Conservation (phyloP, 2,888 invertebrate species). For the Sabatieria punctata region DNA sequence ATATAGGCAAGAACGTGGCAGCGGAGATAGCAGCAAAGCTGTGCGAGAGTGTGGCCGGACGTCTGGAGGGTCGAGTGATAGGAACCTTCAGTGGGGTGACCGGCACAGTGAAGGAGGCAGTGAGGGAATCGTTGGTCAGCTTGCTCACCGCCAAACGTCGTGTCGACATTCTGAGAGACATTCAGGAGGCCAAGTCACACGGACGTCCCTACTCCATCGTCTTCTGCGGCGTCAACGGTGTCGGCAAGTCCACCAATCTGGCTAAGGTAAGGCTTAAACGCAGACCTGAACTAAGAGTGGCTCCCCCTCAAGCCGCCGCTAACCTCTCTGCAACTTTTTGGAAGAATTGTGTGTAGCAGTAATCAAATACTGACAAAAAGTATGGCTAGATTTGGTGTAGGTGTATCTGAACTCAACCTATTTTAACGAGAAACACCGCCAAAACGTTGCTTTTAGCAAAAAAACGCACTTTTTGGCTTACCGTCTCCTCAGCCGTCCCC, state of each 20-base stretch:
- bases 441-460: too few species aligned
- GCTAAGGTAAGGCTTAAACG: slow-evolving; percentile 49
- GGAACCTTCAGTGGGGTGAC: slow-evolving; percentile 87
- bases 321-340: too few species aligned
- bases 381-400: too few species aligned
- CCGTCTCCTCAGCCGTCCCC: too few species aligned
- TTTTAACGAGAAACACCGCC: too few species aligned
- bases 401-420: too few species aligned
- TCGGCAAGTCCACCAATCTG: slow-evolving; percentile 94
- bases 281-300: background rate
- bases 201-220: slow-evolving; percentile 82
- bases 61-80: slow-evolving; percentile 67
- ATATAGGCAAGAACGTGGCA: slow-evolving; percentile 75
- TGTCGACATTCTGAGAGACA: slow-evolving; percentile 87
- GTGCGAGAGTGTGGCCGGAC: slow-evolving; percentile 73
- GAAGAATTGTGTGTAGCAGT: too few species aligned
- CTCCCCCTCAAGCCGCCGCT: too few species aligned
- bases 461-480: too few species aligned
- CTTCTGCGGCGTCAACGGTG: slow-evolving; percentile 97
- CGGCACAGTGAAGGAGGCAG: slow-evolving; percentile 62
- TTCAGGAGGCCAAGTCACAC: slow-evolving; percentile 63
- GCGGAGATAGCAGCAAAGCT: slow-evolving; percentile 80
- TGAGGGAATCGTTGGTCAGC: slow-evolving; percentile 76
- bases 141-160: slow-evolving; percentile 84
- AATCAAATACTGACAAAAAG: too few species aligned